Conservation (phyloP, 2,888 invertebrate species). For the Geophilus truncorum region DNA sequence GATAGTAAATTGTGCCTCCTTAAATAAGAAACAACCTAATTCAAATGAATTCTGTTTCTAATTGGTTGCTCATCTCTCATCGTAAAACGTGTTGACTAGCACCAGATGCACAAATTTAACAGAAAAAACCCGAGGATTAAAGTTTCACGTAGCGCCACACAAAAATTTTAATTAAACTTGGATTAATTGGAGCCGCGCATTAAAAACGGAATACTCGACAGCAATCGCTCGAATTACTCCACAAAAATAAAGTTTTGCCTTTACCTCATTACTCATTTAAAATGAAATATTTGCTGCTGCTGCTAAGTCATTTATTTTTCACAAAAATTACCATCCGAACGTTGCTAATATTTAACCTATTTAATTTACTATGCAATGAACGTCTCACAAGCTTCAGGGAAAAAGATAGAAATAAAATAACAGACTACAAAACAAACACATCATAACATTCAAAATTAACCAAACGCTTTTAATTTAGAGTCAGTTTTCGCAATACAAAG, state of each 20-base stretch:
- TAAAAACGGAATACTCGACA: background rate
- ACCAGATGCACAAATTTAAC: background rate
- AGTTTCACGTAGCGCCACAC: background rate
- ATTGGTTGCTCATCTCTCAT: background rate
- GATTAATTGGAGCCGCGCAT: background rate
- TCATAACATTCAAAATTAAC: too few species aligned
- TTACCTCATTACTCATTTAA: background rate
- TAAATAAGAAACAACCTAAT: background rate
- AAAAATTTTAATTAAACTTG: slow-evolving; percentile 15
- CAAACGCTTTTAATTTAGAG: too few species aligned
- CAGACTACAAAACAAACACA: too few species aligned
- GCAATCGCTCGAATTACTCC: background rate
- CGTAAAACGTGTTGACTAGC: background rate
- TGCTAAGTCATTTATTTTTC: too few species aligned
- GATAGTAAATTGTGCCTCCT: background rate
- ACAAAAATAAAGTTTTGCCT: background rate
- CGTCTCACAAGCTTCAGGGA: too few species aligned
- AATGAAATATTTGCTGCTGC: background rate
- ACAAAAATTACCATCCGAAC: too few species aligned
- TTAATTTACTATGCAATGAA: too few species aligned
- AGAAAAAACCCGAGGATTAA: background rate
- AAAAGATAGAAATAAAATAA: too few species aligned
- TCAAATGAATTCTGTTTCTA: background rate
- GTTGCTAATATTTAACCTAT: background rate
- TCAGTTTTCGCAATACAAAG: too few species aligned